Evolutionary conservation across 2,888 invertebrate species (phyloP).

Genomic region (Amiota minor): DNA sequence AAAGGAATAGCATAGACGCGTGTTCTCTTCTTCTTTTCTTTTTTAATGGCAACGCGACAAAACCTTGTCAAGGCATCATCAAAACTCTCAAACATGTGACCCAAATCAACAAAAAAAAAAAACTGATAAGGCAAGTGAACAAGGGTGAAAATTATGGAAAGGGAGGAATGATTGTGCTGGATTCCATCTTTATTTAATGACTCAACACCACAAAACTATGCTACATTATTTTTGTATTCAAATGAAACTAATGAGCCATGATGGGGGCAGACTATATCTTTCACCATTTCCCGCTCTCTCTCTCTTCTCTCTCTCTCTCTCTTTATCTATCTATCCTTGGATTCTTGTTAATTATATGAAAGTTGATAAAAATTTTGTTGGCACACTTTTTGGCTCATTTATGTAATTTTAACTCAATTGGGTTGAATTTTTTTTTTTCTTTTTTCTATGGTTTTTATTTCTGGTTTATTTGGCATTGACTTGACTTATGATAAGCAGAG

Average conservation of each 20-base stretch:
- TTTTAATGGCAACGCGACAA: no score
- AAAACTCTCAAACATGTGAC: slow-evolving; percentile 36
- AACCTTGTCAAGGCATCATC: no score
- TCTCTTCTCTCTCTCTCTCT: no score
- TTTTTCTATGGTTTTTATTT: background rate
- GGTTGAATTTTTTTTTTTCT: no score
- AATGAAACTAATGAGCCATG: background rate
- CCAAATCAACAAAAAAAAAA: slow-evolving; percentile 28
- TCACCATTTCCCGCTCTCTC: no score
- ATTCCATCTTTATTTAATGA: background rate
- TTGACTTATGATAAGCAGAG: slow-evolving; percentile 11
- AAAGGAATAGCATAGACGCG: slow-evolving; percentile 43
- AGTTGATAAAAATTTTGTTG: slow-evolving; percentile 23
- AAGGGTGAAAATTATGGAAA: background rate
- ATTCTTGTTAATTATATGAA: slow-evolving; percentile 20
- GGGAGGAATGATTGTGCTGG: no score
- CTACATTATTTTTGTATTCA: slow-evolving; percentile 19
- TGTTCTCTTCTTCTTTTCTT: background rate
- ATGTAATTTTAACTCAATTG: background rate
- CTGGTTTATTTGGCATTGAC: background rate
- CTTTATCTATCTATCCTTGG: background rate
- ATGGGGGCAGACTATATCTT: no score
- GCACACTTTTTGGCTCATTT: slow-evolving; percentile 25
- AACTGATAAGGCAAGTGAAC: slow-evolving; percentile 9
- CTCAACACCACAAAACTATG: slow-evolving; percentile 29